These are phyloP conservation scores for Puma concolor DNA, from an alignment of 2,113 vertebrate genomes.

Conservation along the genomic window DNA sequence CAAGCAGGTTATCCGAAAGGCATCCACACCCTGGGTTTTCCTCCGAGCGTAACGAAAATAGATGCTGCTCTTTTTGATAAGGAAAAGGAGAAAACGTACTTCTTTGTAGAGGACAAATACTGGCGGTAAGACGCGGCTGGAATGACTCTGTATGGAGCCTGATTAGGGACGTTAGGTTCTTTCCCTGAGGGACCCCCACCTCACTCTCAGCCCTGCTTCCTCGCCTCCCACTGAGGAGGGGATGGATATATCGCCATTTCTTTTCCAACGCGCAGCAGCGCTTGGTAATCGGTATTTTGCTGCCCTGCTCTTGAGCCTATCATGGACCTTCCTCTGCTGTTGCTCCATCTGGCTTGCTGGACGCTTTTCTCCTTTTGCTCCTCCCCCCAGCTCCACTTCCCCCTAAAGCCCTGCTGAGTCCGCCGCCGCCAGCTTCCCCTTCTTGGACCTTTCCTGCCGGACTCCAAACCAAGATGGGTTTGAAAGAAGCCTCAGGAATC, in stretches of 20 bases:
- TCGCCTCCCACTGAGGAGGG: too few relatives aligned
- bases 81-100: slow-evolving; percentile 87
- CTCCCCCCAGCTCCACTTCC: too few relatives aligned
- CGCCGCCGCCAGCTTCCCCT: too few relatives aligned
- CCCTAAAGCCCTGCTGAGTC: too few relatives aligned
- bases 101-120: slow-evolving; percentile 88
- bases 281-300: too few relatives aligned
- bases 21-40: slow-evolving; percentile 88
- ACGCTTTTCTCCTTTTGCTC: too few relatives aligned
- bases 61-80: slow-evolving; percentile 88
- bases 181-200: not conserved
- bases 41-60: slow-evolving; percentile 85
- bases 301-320: too few relatives aligned
- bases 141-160: not conserved
- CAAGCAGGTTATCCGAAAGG: slow-evolving; percentile 88
- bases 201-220: not conserved
- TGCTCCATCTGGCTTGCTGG: too few relatives aligned
- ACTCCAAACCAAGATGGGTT: not conserved
- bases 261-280: not conserved
- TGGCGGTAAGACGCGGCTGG: slow-evolving; percentile 86
- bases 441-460: not conserved
- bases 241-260: too few relatives aligned
- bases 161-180: not conserved
- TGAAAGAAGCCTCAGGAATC: not conserved
- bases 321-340: not conserved